Conservation (phyloP, 1,140 invertebrate species). For the Ceratina australensis region DNA sequence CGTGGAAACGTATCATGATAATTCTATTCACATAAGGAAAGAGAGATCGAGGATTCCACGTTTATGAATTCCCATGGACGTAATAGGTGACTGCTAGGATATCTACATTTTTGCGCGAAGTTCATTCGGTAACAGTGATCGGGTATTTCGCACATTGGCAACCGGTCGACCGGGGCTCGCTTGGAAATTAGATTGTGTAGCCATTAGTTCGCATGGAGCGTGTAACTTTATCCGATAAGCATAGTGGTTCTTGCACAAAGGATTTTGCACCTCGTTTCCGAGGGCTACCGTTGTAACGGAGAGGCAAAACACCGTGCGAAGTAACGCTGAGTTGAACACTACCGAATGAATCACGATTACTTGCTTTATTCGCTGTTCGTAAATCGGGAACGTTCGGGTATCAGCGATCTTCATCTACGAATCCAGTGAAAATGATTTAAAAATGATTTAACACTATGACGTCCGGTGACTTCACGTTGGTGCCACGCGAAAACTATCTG, state of each 20-base stretch:
- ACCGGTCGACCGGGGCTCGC: background rate
- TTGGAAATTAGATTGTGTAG: slow-evolving; percentile 29
- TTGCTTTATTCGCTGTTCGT: too few relatives aligned
- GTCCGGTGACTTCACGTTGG: too few relatives aligned
- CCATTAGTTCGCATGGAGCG: background rate
- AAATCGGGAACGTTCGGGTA: too few relatives aligned
- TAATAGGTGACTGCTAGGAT: background rate
- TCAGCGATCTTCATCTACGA: too few relatives aligned
- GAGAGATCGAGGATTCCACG: background rate
- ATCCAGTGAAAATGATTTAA: too few relatives aligned
- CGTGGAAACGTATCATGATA: slow-evolving; percentile 32
- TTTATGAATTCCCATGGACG: slow-evolving; percentile 12
- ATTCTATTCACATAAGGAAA: background rate
- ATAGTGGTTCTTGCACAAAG: slow-evolving; percentile 12
- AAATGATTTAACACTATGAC: too few relatives aligned
- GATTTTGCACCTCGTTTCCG: slow-evolving; percentile 16
- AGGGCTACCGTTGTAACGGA: background rate
- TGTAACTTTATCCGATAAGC: slow-evolving; percentile 30
- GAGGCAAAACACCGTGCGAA: slow-evolving; percentile 5
- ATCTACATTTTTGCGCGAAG: slow-evolving; percentile 7
- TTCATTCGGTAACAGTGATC: slow-evolving; percentile 23
- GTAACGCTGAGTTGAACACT: background rate
- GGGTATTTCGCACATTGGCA: background rate
- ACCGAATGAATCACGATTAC: too few relatives aligned
- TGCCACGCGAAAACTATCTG: too few relatives aligned